Evolutionary conservation across 2,113 vertebrate species (phyloP).

Genomic region (Lagopus muta): DNA sequence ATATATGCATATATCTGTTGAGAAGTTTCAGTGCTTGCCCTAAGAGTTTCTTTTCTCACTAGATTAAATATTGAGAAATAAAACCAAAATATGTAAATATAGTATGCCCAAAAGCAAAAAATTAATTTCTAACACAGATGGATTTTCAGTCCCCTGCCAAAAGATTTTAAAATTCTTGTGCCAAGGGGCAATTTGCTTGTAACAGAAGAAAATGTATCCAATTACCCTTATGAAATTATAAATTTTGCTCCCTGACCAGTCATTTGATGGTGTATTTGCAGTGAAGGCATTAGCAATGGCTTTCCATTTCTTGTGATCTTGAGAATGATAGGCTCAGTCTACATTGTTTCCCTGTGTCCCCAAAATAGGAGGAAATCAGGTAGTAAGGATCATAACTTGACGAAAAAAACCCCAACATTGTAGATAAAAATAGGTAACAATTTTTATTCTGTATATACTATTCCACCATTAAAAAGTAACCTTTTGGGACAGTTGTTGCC

Average conservation of each 20-base stretch:
- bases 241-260: conserved; percentile 51
- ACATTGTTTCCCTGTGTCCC: not conserved
- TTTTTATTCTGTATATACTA: not conserved
- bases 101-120: conserved; percentile 73
- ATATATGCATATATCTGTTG: not conserved
- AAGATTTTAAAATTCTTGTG: conserved; percentile 64
- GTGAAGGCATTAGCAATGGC: conserved; percentile 25
- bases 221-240: conserved; percentile 66
- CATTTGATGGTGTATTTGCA: conserved; percentile 58
- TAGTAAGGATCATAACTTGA: not conserved
- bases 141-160: conserved; percentile 72
- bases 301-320: not conserved
- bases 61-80: conserved; percentile 72
- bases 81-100: conserved; percentile 74
- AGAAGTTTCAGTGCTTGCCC: not conserved
- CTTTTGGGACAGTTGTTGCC: not conserved
- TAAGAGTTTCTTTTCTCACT: conserved; percentile 56
- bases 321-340: not conserved
- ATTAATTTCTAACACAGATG: conserved; percentile 77
- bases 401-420: not conserved
- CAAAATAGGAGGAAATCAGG: not conserved
- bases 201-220: conserved; percentile 67
- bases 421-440: not conserved
- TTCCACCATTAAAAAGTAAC: not conserved
- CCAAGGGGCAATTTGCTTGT: conserved; percentile 61